phyloP scores from a whole-genome alignment of 1,140 invertebrate genomes.

The Ceratosolen fusciceps region DNA sequence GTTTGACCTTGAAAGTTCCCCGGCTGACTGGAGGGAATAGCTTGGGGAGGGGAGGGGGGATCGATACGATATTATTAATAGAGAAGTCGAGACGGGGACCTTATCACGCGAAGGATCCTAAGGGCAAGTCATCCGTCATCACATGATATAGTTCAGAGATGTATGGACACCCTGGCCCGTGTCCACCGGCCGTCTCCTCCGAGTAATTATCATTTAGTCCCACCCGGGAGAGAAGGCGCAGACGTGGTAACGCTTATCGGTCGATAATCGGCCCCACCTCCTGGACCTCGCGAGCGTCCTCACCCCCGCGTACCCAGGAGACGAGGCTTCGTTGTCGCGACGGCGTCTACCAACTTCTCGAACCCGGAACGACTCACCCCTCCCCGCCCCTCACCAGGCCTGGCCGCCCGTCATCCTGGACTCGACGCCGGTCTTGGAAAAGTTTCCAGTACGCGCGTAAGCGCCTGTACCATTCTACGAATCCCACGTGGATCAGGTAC shows the following conservation, averaged over 20 bases:
- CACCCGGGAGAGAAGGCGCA: background rate
- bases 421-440: background rate
- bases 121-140: background rate
- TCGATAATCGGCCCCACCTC: background rate
- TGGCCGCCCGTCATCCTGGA: background rate
- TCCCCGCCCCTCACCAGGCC: background rate
- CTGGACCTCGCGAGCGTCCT: background rate
- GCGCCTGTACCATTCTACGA: too few species aligned
- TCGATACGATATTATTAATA: slow-evolving; percentile 43
- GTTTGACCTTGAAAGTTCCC: background rate
- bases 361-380: background rate
- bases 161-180: background rate
- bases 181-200: background rate
- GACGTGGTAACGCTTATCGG: background rate
- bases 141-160: background rate
- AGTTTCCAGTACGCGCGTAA: background rate
- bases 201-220: background rate
- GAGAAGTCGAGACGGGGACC: background rate
- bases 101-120: background rate
- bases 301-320: background rate
- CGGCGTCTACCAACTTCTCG: too few species aligned
- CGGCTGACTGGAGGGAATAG: background rate
- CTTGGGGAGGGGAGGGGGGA: background rate
- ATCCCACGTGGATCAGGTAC: too few species aligned
- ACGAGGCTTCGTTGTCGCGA: background rate